Percentiles rank a stretch among this genome's conserved stretches.
Conservation (phyloP, 2,888 invertebrate species). For the Caenorhabditis sulstoni region DNA sequence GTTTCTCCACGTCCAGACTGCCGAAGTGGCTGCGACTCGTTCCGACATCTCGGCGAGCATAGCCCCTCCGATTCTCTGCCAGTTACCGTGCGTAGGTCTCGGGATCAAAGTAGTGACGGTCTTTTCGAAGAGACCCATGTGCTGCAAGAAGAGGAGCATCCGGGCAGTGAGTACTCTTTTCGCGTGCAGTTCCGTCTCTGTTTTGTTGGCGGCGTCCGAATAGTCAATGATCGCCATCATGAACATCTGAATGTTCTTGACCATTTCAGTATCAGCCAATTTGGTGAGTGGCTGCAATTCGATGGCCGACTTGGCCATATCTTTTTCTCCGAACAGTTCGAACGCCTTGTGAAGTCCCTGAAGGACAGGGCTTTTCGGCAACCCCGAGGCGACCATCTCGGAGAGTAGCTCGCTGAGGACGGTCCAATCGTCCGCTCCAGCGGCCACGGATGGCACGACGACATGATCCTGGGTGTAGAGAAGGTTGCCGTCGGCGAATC, state of each 20-base stretch:
- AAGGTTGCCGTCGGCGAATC: slow-evolving; percentile 31
- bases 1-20: slow-evolving; percentile 46
- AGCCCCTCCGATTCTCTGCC: background rate
- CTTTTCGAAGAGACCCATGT: slow-evolving; percentile 51
- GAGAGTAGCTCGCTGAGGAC: slow-evolving; percentile 47
- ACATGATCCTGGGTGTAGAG: slow-evolving; percentile 14
- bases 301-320: slow-evolving; percentile 32
- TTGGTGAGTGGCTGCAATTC: slow-evolving; percentile 23
- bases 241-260: slow-evolving; percentile 28
- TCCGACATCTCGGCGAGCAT: slow-evolving; percentile 49
- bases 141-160: slow-evolving; percentile 47
- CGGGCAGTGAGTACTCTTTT: slow-evolving; percentile 47
- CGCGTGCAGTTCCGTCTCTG: slow-evolving; percentile 56
- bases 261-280: slow-evolving; percentile 35
- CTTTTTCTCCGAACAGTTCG: slow-evolving; percentile 53
- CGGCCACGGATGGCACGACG: slow-evolving; percentile 21
- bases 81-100: background rate
- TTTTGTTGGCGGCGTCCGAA: slow-evolving; percentile 51
- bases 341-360: slow-evolving; percentile 32
- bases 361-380: slow-evolving; percentile 33
- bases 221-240: slow-evolving; percentile 56
- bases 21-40: slow-evolving; percentile 35
- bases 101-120: background rate
- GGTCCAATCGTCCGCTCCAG: slow-evolving; percentile 38
- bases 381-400: slow-evolving; percentile 55